Conservation (phyloP, 2,888 invertebrate genomes). For the Philonicus albiceps region DNA sequence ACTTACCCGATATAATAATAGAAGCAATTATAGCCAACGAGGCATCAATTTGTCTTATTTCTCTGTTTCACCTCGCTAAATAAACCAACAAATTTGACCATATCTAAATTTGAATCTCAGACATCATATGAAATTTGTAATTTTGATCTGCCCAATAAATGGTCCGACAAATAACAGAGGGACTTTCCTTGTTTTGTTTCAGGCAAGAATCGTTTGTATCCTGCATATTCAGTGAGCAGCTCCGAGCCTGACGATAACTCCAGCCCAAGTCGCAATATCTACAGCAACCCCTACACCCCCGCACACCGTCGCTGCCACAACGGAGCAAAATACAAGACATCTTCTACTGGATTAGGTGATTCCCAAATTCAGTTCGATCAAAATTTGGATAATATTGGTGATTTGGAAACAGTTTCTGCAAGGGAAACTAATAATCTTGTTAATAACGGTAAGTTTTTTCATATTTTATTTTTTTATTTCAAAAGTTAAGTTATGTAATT, state of each 20-base stretch:
- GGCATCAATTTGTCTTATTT: neutral
- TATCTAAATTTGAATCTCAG: neutral
- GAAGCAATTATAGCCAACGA: neutral
- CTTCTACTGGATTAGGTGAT: slow-evolving; percentile 74
- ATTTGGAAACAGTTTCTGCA: slow-evolving; percentile 82
- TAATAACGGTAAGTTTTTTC: slow-evolving; percentile 77
- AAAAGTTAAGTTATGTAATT: too few relatives aligned
- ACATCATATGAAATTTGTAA: neutral
- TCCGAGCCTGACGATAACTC: slow-evolving; percentile 73
- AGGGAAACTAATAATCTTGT: slow-evolving; percentile 82
- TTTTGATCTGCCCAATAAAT: neutral
- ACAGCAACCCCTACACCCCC: slow-evolving; percentile 64
- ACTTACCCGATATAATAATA: neutral
- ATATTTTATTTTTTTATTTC: neutral
- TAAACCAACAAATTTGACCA: neutral
- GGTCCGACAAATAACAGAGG: neutral
- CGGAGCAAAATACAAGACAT: slow-evolving; percentile 59
- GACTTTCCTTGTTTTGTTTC: slow-evolving; percentile 53
- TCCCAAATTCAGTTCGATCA: slow-evolving; percentile 70
- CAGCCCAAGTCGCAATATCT: slow-evolving; percentile 68
- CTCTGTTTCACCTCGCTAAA: neutral
- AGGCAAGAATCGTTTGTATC: slow-evolving; percentile 84
- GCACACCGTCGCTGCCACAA: slow-evolving; percentile 55
- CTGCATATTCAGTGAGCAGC: slow-evolving; percentile 80
- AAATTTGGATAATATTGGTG: slow-evolving; percentile 79